Percentiles rank a stretch among this genome's conserved stretches.
phyloP scores from a whole-genome alignment of 1,140 invertebrate species.

The Agrilus planipennis region DNA sequence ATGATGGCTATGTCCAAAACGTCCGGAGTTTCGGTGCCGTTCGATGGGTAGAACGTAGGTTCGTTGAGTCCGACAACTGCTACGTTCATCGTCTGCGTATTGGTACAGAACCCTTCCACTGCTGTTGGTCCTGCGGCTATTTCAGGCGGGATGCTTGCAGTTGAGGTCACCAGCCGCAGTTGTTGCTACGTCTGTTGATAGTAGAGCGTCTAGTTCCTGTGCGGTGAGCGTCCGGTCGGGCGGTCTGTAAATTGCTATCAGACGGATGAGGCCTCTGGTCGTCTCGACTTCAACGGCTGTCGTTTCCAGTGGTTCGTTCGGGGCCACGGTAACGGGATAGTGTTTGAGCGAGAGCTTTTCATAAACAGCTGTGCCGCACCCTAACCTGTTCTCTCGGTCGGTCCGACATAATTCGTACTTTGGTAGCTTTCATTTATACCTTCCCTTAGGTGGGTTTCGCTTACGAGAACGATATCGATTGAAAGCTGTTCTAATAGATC shows the following conservation, averaged over 20 bases:
- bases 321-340: no score
- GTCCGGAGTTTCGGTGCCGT: no score
- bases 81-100: no score
- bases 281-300: not conserved
- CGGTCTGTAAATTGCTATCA: not conserved
- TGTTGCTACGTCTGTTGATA: no score
- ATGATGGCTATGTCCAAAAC: no score
- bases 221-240: not conserved
- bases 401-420: not conserved
- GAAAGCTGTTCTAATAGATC: not conserved
- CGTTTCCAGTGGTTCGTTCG: not conserved
- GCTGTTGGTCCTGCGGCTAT: not conserved
- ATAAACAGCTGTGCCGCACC: slow-evolving; percentile 1
- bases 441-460: no score
- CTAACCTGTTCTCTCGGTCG: no score
- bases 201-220: no score
- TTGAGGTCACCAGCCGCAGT: slow-evolving; percentile 7
- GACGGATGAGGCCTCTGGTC: not conserved
- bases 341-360: no score
- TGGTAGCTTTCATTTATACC: not conserved
- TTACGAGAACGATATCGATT: not conserved
- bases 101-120: no score
- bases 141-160: slow-evolving; percentile 3
- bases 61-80: no score
- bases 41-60: no score